phyloP scores from a whole-genome alignment of 2,797 vertebrate species.

The Erpetoichthys calabaricus region DNA sequence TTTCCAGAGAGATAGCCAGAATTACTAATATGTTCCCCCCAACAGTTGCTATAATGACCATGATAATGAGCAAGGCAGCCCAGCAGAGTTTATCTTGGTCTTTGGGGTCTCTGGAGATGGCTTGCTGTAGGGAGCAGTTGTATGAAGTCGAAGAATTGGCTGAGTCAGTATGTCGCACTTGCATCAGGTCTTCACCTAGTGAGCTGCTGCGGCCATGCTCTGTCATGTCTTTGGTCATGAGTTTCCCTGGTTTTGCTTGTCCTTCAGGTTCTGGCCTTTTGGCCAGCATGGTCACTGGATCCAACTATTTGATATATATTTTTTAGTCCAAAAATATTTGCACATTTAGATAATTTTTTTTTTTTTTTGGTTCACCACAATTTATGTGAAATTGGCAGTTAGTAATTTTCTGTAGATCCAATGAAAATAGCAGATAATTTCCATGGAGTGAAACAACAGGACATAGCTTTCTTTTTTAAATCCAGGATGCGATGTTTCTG shows the following conservation, averaged over 20 bases:
- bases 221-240: conserved; percentile 38
- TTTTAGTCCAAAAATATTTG: neutral
- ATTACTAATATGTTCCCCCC: conserved; percentile 95
- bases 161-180: conserved; percentile 30
- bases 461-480: too few relatives aligned
- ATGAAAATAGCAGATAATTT: too few relatives aligned
- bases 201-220: conserved; percentile 26
- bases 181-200: conserved; percentile 16
- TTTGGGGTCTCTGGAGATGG: conserved; percentile 17
- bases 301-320: conserved; percentile 17
- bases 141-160: conserved; percentile 30
- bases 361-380: neutral
- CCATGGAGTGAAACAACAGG: too few relatives aligned
- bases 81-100: conserved; percentile 44
- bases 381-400: too few relatives aligned
- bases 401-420: too few relatives aligned
- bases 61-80: conserved; percentile 73
- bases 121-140: conserved; percentile 21
- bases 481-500: too few relatives aligned
- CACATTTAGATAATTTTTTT: neutral
- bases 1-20: conserved; percentile 83
- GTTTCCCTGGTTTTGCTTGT: conserved; percentile 39
- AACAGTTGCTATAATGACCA: conserved; percentile 87
- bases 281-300: conserved; percentile 72
- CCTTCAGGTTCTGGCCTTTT: conserved; percentile 42